phyloP scores from a whole-genome alignment of 2,888 invertebrate genomes.

The Tortrix viridana region DNA sequence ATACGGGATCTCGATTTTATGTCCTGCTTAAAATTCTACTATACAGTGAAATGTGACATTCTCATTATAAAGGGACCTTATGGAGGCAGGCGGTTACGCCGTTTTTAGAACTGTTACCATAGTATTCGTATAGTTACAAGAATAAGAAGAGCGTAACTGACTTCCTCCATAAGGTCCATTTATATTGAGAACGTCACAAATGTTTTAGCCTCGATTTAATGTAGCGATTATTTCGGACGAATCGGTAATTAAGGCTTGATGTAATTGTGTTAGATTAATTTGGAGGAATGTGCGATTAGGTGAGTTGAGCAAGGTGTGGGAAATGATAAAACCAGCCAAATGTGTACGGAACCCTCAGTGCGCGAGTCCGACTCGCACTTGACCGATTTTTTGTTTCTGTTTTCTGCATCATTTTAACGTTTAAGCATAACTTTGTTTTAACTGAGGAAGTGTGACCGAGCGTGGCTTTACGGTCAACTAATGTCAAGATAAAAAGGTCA shows the following conservation, averaged over 20 bases:
- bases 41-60: slow-evolving; percentile 55
- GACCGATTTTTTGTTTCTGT: slow-evolving; percentile 4
- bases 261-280: not conserved
- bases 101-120: too few species aligned
- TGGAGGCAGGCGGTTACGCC: too few species aligned
- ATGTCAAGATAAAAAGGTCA: slow-evolving; percentile 42
- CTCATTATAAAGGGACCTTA: too few species aligned
- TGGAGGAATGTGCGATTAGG: slow-evolving; percentile 4
- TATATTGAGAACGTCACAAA: too few species aligned
- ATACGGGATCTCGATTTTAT: slow-evolving; percentile 55
- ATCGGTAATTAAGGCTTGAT: slow-evolving; percentile 6
- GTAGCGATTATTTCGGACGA: slow-evolving; percentile 19
- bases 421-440: slow-evolving; percentile 47
- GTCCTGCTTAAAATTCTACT: slow-evolving; percentile 59
- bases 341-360: too few species aligned
- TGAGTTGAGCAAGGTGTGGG: not conserved
- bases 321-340: too few species aligned
- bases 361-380: too few species aligned
- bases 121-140: too few species aligned
- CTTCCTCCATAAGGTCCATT: too few species aligned
- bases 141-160: too few species aligned
- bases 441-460: slow-evolving; percentile 49
- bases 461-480: slow-evolving; percentile 48
- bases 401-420: slow-evolving; percentile 30
- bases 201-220: slow-evolving; percentile 29